Percentiles rank a stretch among this genome's conserved stretches.
Conservation (phyloP, 2,888 invertebrate genomes). For the Aspidiotus destructor region DNA sequence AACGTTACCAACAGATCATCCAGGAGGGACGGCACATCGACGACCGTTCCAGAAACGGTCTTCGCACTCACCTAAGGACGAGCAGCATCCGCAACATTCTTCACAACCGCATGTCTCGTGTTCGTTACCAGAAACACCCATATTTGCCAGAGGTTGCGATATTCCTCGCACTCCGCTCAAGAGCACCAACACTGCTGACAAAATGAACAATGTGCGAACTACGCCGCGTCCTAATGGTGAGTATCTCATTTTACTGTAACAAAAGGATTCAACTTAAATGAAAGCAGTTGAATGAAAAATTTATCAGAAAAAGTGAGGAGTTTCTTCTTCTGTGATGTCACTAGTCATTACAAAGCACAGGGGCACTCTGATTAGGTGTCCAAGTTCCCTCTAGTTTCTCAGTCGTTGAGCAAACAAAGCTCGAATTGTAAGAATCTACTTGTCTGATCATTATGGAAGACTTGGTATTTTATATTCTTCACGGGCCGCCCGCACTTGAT, state of each 20-base stretch:
- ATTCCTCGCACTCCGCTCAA: constrained; percentile 73
- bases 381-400: too few species aligned
- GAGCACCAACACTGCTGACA: constrained; percentile 49
- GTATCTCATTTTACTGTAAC: not conserved
- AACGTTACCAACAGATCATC: constrained; percentile 61
- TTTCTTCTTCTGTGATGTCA: too few species aligned
- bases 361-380: too few species aligned
- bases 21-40: constrained; percentile 49
- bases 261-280: too few species aligned
- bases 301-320: too few species aligned
- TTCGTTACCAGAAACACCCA: constrained; percentile 79
- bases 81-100: constrained; percentile 38
- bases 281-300: too few species aligned
- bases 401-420: too few species aligned
- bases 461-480: too few species aligned
- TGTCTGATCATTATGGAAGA: too few species aligned
- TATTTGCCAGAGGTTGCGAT: constrained; percentile 74
- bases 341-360: too few species aligned
- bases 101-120: constrained; percentile 63
- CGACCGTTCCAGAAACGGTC: constrained; percentile 46
- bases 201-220: constrained; percentile 42
- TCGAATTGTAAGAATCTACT: too few species aligned
- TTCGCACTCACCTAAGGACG: constrained; percentile 42
- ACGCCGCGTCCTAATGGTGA: constrained; percentile 34
- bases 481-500: too few species aligned